Percentiles rank a stretch among this genome's conserved stretches.
These are phyloP conservation scores for Poeciliopsis infans DNA, from an alignment of 2,797 vertebrate genomes.

Conservation along the genomic window DNA sequence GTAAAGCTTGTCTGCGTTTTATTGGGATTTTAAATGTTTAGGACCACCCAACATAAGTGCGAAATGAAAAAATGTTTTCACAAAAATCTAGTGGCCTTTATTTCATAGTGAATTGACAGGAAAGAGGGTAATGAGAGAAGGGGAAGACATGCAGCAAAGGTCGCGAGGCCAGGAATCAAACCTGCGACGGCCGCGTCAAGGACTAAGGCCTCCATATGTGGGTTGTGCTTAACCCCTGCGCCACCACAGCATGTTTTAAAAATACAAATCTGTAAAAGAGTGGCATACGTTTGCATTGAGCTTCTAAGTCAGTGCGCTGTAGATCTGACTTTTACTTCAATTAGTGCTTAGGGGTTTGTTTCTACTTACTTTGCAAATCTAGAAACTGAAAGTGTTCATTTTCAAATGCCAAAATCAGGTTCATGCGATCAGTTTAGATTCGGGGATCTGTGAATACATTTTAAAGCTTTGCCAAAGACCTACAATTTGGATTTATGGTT, in stretches of 20 bases:
- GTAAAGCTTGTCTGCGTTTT: not conserved
- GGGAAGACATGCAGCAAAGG: too few relatives aligned
- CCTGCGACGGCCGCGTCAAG: too few relatives aligned
- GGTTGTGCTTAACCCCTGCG: too few relatives aligned
- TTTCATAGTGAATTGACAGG: too few relatives aligned
- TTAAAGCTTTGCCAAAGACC: not conserved
- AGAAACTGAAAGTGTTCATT: not conserved
- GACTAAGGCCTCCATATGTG: too few relatives aligned
- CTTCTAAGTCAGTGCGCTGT: not conserved
- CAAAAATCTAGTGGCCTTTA: too few relatives aligned
- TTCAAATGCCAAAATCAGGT: not conserved
- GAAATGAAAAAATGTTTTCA: not conserved
- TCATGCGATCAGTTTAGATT: not conserved
- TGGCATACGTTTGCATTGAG: not conserved
- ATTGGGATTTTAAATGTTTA: not conserved
- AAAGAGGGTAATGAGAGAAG: too few relatives aligned
- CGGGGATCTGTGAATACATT: not conserved
- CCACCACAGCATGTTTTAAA: not conserved
- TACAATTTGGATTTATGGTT: not conserved
- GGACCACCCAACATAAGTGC: not conserved
- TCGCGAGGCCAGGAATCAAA: too few relatives aligned
- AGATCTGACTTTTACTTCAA: not conserved
- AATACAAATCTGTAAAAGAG: not conserved
- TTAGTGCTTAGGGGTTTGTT: not conserved
- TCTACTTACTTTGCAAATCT: not conserved